Conservation (phyloP, 2,113 vertebrate genomes). For the Malurus melanocephalus region DNA sequence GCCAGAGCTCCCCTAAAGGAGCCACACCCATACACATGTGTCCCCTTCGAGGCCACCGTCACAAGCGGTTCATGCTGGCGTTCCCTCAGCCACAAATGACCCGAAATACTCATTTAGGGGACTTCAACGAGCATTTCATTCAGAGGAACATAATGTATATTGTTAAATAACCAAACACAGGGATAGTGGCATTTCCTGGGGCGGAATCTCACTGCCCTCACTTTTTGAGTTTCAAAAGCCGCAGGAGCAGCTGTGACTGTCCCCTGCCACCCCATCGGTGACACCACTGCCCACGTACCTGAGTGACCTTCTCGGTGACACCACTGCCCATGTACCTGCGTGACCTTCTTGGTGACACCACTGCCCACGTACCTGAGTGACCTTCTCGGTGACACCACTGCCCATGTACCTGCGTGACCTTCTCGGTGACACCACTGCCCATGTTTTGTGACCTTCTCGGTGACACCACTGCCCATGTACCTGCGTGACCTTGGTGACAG, state of each 20-base stretch:
- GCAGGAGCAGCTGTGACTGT: background rate
- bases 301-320: no score
- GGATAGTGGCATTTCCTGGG: background rate
- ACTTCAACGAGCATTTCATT: background rate
- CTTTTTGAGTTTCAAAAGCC: background rate
- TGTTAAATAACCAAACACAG: background rate
- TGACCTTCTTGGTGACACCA: slow-evolving; percentile 93
- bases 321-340: slow-evolving; percentile 77
- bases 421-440: slow-evolving; percentile 81
- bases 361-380: slow-evolving; percentile 84
- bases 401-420: slow-evolving; percentile 90
- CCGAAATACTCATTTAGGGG: background rate
- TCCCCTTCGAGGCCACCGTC: background rate
- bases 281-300: background rate
- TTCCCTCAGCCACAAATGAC: background rate
- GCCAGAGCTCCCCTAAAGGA: background rate
- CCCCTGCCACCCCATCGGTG: no score
- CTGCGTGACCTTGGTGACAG: slow-evolving; percentile 82
- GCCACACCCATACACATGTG: accelerated
- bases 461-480: slow-evolving; percentile 76
- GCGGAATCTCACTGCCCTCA: background rate
- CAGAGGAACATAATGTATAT: background rate
- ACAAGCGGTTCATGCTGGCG: background rate
- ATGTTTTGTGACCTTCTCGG: slow-evolving; percentile 94
- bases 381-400: slow-evolving; percentile 87